Conservation (phyloP, 2,797 vertebrate genomes). For the Lepidocolaptes lacrymiger region DNA sequence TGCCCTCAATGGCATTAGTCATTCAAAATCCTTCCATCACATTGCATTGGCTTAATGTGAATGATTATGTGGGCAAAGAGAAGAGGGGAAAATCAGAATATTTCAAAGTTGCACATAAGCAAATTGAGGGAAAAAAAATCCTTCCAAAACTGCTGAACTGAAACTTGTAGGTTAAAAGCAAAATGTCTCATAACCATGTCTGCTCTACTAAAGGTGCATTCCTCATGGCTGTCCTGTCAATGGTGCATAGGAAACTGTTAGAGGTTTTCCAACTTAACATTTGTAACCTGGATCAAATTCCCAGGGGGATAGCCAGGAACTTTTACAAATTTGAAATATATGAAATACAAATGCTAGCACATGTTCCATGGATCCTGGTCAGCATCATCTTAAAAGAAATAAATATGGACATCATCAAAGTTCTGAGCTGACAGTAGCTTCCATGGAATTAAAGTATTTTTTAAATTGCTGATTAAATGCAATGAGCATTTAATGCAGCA, state of each 20-base stretch:
- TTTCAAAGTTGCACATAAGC: neutral
- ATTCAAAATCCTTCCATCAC: neutral
- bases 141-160: neutral
- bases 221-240: neutral
- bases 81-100: neutral
- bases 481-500: neutral
- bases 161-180: neutral
- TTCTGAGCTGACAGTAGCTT: neutral
- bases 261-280: neutral
- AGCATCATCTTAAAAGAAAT: neutral
- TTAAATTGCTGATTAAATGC: neutral
- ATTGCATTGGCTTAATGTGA: neutral
- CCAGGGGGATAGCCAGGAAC: neutral
- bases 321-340: neutral
- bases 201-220: neutral
- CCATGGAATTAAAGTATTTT: neutral
- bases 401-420: neutral
- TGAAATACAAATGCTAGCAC: neutral
- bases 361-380: neutral
- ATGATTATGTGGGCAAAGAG: neutral
- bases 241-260: neutral
- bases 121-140: fast-evolving
- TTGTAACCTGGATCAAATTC: neutral
- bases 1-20: neutral
- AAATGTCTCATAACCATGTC: neutral